These are phyloP conservation scores for Barnardius zonarius DNA, from an alignment of 2,113 vertebrate genomes.

Conservation along the genomic window DNA sequence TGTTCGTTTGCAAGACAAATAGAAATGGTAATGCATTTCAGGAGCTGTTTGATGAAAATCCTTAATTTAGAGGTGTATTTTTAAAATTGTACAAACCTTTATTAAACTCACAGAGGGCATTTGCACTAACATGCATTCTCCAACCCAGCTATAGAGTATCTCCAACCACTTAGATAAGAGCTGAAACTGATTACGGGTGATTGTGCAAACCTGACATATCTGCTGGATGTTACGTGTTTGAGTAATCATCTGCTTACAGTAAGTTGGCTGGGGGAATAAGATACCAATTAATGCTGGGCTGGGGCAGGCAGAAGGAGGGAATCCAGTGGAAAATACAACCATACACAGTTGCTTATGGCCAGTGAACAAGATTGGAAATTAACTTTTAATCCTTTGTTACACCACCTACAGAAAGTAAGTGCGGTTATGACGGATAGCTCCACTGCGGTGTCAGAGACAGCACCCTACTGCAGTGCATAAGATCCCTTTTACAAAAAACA, in stretches of 20 bases:
- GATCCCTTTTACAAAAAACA: background rate
- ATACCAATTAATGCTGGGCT: background rate
- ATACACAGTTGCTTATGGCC: background rate
- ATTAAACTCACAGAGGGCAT: background rate
- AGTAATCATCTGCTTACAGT: background rate
- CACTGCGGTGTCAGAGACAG: background rate
- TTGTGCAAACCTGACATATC: background rate
- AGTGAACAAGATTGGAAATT: fast-evolving
- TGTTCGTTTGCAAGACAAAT: background rate
- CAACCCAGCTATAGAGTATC: fast-evolving
- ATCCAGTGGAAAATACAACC: background rate
- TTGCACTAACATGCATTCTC: background rate
- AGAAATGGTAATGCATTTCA: background rate
- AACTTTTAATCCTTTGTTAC: background rate
- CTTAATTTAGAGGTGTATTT: background rate
- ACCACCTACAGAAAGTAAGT: background rate
- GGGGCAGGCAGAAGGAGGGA: background rate
- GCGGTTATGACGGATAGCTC: fast-evolving
- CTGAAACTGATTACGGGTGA: background rate
- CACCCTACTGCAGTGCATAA: background rate
- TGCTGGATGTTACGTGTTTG: background rate
- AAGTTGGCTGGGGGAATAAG: background rate
- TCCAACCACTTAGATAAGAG: background rate
- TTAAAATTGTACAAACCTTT: background rate
- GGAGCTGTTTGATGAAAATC: background rate